Evolutionary conservation across 2,797 vertebrate species (phyloP), one percentile per base, ranked within the genome.

Genomic region (Borostomias antarcticus): DNA sequence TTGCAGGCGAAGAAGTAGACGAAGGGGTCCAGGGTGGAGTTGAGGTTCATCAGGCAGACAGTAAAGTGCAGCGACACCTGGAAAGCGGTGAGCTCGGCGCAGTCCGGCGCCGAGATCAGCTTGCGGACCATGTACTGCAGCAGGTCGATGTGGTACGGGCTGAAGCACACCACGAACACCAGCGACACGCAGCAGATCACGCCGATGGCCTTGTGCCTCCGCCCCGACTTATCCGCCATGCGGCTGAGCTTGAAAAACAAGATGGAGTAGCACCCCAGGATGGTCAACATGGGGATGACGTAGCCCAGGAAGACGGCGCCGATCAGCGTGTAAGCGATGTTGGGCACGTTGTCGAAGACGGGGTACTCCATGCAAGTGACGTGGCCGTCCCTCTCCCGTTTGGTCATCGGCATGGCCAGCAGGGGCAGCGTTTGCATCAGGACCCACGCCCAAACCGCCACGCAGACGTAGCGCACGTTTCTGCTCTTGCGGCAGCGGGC

Each of bases 1-100:
- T 96, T 98, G 66, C 97, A 99, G 52, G 97, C 96, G 56, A 98
- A 99, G 87, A 99, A 98, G 80, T 99, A 99, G 78, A 99, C 94
- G 33, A 99, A 97, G 1, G 97, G 97, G 79, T 99, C 97, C 82
- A 99, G 84, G 70, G 95, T 96, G 80, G 95, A 91, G 81, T 99
- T 99, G 73, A 98, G 90, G 83, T 98, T 98, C 97, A 98, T 99
- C 68, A 99, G 89, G 68, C 94, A 94, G 25, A 99, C 94, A 0
- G 95, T 97, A 71, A 95, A 68, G 77, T 99, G 97, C 79, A 99
- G 92, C 0, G 95, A 95, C 58, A 97, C 89, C 89, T 99, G 96
- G 80, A 99, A 98, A 2, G 90, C 74, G 0, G 93, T 90, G 9
- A 83, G 88, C 6, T 93, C 90, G 0, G 47, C 43, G 9, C 97